Evolutionary conservation across 2,113 vertebrate species (phyloP).

Genomic region (Oreochromis niloticus): DNA sequence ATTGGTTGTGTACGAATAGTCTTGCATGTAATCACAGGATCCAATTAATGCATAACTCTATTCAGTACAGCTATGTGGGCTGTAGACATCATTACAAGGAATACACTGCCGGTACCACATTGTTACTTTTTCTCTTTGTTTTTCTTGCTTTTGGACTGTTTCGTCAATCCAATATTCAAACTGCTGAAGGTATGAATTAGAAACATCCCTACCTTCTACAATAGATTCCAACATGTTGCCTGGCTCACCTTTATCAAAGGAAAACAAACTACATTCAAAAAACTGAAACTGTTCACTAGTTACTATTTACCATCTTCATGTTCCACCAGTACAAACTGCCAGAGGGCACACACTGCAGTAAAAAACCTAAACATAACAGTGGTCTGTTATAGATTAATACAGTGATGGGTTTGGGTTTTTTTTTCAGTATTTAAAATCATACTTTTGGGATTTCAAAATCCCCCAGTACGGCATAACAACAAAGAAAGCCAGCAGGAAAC

Average conservation of each 20-base stretch:
- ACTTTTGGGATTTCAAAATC: not conserved
- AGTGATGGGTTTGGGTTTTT: not conserved
- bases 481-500: not conserved
- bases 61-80: not conserved
- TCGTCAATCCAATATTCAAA: not conserved
- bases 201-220: not conserved
- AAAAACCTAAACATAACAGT: not conserved
- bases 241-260: not conserved
- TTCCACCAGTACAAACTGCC: not conserved
- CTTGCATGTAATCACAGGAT: not conserved
- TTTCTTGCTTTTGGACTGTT: not conserved
- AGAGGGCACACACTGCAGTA: not conserved
- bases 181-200: not conserved
- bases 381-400: not conserved
- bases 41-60: not conserved
- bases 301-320: not conserved
- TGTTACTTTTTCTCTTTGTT: not conserved
- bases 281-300: not conserved
- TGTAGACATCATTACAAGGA: not conserved
- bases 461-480: not conserved
- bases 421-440: not conserved
- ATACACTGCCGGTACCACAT: rapidly evolving
- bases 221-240: not conserved
- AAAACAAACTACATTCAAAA: not conserved
- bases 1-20: not conserved